phyloP scores from a whole-genome alignment of 2,888 invertebrate genomes.

The Morpho deidamia region DNA sequence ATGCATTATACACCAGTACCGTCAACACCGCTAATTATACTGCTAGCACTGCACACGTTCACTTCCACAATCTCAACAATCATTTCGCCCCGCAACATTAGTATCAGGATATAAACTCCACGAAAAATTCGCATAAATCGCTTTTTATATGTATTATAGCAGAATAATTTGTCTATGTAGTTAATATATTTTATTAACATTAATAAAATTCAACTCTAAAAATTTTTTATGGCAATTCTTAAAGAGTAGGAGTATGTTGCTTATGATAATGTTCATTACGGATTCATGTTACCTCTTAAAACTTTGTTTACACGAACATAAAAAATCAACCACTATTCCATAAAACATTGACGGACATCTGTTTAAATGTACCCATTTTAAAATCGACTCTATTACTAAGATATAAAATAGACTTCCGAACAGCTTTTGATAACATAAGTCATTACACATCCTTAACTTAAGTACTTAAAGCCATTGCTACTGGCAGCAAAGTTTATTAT shows the following conservation, averaged over 20 bases:
- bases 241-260: neutral
- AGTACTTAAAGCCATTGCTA: conserved; percentile 38
- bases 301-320: conserved; percentile 25
- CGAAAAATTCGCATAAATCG: too few relatives aligned
- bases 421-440: conserved; percentile 7
- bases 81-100: too few relatives aligned
- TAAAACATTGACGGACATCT: conserved; percentile 24
- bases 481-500: conserved; percentile 61
- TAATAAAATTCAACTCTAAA: too few relatives aligned
- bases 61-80: too few relatives aligned
- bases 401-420: conserved; percentile 7
- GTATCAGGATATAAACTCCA: too few relatives aligned
- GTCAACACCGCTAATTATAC: too few relatives aligned
- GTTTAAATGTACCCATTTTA: conserved; percentile 2
- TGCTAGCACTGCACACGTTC: too few relatives aligned
- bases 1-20: too few relatives aligned
- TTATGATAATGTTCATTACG: conserved; percentile 1
- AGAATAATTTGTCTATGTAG: too few relatives aligned
- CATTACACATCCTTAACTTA: conserved; percentile 17
- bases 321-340: conserved; percentile 24
- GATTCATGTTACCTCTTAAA: conserved; percentile 11
- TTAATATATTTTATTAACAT: too few relatives aligned
- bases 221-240: neutral
- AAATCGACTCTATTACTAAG: conserved; percentile 3
- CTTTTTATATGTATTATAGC: too few relatives aligned